Evolutionary conservation across 2,113 vertebrate species (phyloP).

Genomic region (Dendrocopos noguchii): DNA sequence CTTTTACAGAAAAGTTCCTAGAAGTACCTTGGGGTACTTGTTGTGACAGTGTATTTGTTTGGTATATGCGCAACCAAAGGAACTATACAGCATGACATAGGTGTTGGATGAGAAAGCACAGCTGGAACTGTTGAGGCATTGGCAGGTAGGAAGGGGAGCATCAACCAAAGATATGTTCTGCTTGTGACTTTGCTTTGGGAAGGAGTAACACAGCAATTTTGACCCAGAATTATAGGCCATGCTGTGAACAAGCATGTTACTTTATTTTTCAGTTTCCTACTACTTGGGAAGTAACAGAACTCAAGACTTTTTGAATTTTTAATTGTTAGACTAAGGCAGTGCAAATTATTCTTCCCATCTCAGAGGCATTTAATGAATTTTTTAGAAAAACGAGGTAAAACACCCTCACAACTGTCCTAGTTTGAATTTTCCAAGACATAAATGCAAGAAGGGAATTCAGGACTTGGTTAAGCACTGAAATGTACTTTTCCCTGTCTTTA

Average conservation of each 20-base stretch:
- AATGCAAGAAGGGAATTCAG: not conserved
- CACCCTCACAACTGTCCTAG: not conserved
- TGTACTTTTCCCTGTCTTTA: not conserved
- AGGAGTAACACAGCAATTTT: not conserved
- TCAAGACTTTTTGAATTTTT: not conserved
- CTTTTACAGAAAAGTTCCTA: not conserved
- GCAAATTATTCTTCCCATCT: not conserved
- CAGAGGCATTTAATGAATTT: not conserved
- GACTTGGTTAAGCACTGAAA: not conserved
- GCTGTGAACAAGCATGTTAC: not conserved
- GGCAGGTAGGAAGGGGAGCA: not conserved
- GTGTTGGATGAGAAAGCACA: not conserved
- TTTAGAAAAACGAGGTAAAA: not conserved
- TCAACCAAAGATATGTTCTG: not conserved
- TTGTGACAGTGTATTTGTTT: not conserved
- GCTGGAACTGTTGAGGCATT: not conserved
- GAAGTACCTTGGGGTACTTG: rapidly evolving
- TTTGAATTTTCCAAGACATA: not conserved
- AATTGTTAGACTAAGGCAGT: not conserved
- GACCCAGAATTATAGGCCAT: not conserved
- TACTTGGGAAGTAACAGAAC: too few relatives aligned
- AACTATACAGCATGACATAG: not conserved
- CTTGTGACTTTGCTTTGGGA: not conserved
- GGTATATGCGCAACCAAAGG: too few relatives aligned
- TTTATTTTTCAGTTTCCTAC: too few relatives aligned